Percentiles rank a stretch among this genome's conserved stretches.
Conservation (phyloP, 37 sponge, comb jelly and placozoan genomes). For the Mnemiopsis leidyi region DNA sequence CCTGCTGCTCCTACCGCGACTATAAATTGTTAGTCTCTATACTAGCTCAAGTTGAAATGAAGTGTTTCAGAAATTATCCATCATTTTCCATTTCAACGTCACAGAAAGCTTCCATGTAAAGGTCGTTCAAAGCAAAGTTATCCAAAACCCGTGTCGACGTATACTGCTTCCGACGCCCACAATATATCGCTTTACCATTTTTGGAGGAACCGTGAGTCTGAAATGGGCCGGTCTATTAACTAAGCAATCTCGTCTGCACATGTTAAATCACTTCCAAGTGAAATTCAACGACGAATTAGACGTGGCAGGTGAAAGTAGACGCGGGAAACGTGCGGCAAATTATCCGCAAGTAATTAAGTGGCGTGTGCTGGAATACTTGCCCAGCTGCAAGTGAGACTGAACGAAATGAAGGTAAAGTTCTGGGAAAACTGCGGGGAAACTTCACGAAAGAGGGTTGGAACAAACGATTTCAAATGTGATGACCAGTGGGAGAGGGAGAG, state of each 20-base stretch:
- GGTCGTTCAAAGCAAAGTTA: neutral
- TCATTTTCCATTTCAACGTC: neutral
- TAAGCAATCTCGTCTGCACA: neutral
- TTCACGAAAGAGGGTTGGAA: too few relatives aligned
- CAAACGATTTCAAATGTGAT: too few relatives aligned
- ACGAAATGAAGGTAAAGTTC: too few relatives aligned
- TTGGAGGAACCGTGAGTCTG: neutral
- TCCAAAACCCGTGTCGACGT: neutral
- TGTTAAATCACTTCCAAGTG: neutral
- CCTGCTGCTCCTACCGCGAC: too few relatives aligned
- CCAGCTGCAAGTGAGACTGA: neutral
- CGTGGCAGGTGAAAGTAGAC: neutral
- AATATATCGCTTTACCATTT: neutral
- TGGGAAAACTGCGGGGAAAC: too few relatives aligned
- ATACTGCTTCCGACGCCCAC: neutral
- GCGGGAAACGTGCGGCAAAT: neutral
- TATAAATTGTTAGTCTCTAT: too few relatives aligned
- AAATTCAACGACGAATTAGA: neutral
- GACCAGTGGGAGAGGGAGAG: too few relatives aligned
- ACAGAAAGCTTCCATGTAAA: neutral
- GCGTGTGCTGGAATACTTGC: neutral
- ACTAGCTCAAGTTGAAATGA: too few relatives aligned
- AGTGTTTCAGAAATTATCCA: neutral
- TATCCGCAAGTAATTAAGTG: neutral
- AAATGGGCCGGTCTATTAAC: neutral